Conservation (phyloP, 2,888 invertebrate species). For the Pycnomerus fuliginosus region DNA sequence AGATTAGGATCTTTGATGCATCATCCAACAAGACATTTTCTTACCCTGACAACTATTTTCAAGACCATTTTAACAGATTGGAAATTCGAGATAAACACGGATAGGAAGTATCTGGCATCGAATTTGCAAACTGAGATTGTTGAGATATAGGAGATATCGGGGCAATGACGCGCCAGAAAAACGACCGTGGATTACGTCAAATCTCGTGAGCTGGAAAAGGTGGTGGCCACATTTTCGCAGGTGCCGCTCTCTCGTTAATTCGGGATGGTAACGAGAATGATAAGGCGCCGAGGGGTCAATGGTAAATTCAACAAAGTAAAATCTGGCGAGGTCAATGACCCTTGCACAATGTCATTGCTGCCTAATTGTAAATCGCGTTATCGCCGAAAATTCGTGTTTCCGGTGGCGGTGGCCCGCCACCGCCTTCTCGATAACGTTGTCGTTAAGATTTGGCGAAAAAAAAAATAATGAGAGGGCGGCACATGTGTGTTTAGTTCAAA, state of each 20-base stretch:
- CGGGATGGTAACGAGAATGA: slow-evolving; percentile 29
- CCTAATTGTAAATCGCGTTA: slow-evolving; percentile 22
- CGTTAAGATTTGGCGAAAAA: slow-evolving; percentile 6
- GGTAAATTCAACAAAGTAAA: slow-evolving; percentile 42
- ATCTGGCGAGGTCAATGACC: slow-evolving; percentile 38
- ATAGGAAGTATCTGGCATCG: no score
- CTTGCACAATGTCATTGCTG: slow-evolving; percentile 24
- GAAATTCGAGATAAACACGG: no score
- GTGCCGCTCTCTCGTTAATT: slow-evolving; percentile 28
- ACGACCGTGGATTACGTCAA: no score
- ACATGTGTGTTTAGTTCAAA: slow-evolving; percentile 25
- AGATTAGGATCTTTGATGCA: no score
- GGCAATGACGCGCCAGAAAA: no score
- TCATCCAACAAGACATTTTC: no score
- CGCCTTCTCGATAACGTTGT: neutral
- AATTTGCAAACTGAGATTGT: no score
- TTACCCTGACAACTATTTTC: no score
- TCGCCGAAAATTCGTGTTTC: neutral
- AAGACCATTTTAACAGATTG: no score
- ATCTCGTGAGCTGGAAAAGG: no score
- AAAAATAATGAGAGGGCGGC: slow-evolving; percentile 18
- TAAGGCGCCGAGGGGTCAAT: slow-evolving; percentile 40
- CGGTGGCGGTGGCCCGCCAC: neutral
- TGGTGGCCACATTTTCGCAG: slow-evolving; percentile 5
- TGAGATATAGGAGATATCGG: no score